Conservation (phyloP, 2,888 invertebrate genomes). For the Cryptus armator region DNA sequence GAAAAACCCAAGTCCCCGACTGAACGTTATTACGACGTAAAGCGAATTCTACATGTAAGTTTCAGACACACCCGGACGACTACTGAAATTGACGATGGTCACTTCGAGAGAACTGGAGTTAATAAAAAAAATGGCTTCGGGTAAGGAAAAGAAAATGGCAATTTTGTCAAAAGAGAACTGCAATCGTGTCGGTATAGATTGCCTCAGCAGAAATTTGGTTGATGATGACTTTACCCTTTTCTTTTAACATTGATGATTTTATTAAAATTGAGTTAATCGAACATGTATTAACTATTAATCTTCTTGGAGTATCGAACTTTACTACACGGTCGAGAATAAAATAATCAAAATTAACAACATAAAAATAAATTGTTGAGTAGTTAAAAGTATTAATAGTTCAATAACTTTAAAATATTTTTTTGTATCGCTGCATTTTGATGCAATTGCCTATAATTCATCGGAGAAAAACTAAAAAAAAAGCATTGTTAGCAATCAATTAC, state of each 20-base stretch:
- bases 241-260: too few relatives aligned
- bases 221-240: too few relatives aligned
- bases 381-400: neutral
- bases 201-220: too few relatives aligned
- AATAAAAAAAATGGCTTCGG: neutral
- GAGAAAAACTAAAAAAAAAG: neutral
- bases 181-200: too few relatives aligned
- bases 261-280: too few relatives aligned
- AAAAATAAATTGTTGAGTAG: neutral
- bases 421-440: too few relatives aligned
- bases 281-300: too few relatives aligned
- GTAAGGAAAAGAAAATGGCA: too few relatives aligned
- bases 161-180: too few relatives aligned
- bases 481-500: too few relatives aligned
- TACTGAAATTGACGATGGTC: neutral
- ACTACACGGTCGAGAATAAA: too few relatives aligned
- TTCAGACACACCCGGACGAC: neutral
- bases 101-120: neutral
- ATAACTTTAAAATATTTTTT: neutral
- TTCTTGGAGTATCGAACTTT: too few relatives aligned
- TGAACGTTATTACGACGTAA: conserved; percentile 25
- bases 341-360: neutral
- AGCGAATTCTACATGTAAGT: neutral
- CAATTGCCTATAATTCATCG: neutral
- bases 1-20: neutral